These are phyloP conservation scores for Pheosia gnoma DNA, from an alignment of 2,888 invertebrate genomes.

Conservation along the genomic window DNA sequence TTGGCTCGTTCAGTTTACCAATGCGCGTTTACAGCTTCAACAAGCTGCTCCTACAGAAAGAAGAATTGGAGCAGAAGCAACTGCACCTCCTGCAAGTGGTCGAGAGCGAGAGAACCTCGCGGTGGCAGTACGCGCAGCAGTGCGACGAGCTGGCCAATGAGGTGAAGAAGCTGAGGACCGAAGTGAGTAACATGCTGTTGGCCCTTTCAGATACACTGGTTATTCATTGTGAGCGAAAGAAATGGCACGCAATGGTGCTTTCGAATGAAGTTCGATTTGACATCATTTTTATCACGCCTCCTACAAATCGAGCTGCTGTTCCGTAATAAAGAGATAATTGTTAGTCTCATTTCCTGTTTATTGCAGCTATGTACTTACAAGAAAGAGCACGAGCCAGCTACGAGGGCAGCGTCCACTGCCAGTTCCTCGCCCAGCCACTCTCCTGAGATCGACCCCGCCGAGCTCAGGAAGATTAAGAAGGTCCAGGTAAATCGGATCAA, in stretches of 20 bases:
- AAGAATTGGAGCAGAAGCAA: constrained; percentile 96
- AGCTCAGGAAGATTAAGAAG: constrained; percentile 94
- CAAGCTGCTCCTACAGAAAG: constrained; percentile 93
- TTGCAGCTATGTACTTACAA: constrained; percentile 91
- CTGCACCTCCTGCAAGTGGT: constrained; percentile 94
- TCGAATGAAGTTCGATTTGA: no score
- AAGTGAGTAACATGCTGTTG: constrained; percentile 82
- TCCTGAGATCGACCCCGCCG: constrained; percentile 81
- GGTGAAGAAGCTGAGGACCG: constrained; percentile 93
- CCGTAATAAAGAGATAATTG: no score
- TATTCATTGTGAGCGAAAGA: not conserved
- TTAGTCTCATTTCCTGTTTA: not conserved
- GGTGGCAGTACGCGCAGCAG: constrained; percentile 97
- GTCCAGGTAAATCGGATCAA: constrained; percentile 72
- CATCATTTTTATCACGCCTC: no score
- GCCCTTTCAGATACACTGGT: not conserved
- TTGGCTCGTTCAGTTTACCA: no score
- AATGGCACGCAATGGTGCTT: not conserved
- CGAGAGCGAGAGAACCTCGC: constrained; percentile 95
- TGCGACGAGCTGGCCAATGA: constrained; percentile 95
- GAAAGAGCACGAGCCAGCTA: constrained; percentile 88
- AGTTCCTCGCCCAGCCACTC: constrained; percentile 74
- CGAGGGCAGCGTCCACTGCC: constrained; percentile 63
- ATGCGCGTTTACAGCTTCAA: constrained; percentile 88
- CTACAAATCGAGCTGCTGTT: no score